These are phyloP conservation scores for Dolomedes plantarius DNA, from an alignment of 2,888 invertebrate species.

Conservation along the genomic window DNA sequence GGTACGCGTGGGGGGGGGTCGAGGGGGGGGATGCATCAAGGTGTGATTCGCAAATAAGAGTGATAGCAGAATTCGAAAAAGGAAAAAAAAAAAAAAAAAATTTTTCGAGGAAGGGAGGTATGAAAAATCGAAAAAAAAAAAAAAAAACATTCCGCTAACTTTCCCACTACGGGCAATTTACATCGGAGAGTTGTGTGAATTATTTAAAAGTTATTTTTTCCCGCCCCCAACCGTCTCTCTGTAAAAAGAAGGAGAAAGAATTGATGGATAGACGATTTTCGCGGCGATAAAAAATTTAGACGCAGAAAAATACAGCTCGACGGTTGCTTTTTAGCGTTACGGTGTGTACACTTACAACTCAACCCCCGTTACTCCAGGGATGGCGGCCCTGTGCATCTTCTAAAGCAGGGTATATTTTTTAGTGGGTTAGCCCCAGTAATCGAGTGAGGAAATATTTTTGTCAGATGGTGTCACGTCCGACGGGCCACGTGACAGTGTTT, in stretches of 20 bases:
- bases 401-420: constrained; percentile 41
- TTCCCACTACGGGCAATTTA: constrained; percentile 55
- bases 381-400: not conserved
- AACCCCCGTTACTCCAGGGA: constrained; percentile 43
- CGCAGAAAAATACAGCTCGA: constrained; percentile 35
- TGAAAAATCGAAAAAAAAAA: constrained; percentile 17
- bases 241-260: constrained; percentile 38
- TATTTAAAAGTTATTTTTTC: constrained; percentile 63
- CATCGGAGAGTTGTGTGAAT: constrained; percentile 59
- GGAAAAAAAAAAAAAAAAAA: not conserved
- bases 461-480: constrained; percentile 50
- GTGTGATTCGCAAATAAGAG: constrained; percentile 66
- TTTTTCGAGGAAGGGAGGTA: constrained; percentile 1
- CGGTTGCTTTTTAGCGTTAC: constrained; percentile 20
- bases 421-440: constrained; percentile 34
- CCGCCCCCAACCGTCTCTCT: not conserved
- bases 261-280: constrained; percentile 62
- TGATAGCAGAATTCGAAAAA: constrained; percentile 47
- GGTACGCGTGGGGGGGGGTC: too few species aligned
- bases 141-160: constrained; percentile 6
- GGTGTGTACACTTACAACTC: constrained; percentile 66
- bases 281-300: constrained; percentile 61
- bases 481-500: constrained; percentile 49
- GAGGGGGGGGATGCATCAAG: constrained; percentile 34
- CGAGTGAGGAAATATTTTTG: constrained; percentile 52